A percentile compares a stretch with the other conserved stretches of the same genome.
Evolutionary conservation across 2,113 vertebrate species (phyloP).

Genomic region (Deroptyus accipitrinus): DNA sequence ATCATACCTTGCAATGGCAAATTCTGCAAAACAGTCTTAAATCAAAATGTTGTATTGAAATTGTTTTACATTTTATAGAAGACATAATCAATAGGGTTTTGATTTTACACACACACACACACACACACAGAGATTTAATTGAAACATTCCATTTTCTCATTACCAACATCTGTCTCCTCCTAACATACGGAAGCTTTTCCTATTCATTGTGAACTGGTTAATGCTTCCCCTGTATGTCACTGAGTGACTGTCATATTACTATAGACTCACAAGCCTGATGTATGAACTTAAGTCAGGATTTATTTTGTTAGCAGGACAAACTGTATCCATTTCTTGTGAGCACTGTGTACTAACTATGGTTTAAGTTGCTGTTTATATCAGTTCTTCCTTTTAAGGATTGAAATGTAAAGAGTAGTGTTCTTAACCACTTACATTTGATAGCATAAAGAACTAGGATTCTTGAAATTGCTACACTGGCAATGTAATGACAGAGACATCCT

Average conservation of each 20-base stretch:
- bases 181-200: neutral
- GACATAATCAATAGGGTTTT: neutral
- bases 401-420: neutral
- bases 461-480: neutral
- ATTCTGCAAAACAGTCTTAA: neutral
- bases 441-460: neutral
- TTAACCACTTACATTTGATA: neutral
- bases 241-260: neutral
- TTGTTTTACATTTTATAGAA: neutral
- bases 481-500: neutral
- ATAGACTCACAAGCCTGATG: neutral
- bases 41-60: neutral
- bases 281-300: neutral
- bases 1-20: neutral
- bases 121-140: neutral
- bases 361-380: neutral
- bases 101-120: neutral
- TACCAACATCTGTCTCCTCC: neutral
- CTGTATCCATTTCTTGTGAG: neutral
- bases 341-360: neutral
- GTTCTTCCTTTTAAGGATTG: neutral
- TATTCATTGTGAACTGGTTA: neutral
- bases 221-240: neutral
- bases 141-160: neutral
- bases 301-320: neutral